A percentile compares a stretch with the other conserved stretches of the same genome.
Conservation (phyloP, 53 echinoderm and acorn worm genomes). For the Henricia sp. region DNA sequence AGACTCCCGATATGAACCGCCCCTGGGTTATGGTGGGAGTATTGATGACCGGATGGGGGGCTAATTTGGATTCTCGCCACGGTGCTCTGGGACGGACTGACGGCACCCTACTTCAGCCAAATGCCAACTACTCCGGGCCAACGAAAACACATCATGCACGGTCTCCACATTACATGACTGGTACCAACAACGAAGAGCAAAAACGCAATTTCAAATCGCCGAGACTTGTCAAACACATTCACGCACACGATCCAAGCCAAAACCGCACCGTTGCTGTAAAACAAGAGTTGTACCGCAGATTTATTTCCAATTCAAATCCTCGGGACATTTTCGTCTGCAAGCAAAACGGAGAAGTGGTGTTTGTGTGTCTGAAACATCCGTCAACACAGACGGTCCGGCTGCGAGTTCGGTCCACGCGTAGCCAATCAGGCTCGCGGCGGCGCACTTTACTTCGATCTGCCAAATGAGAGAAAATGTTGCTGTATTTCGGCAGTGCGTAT, state of each 20-base stretch:
- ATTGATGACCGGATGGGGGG: slow-evolving; percentile 45
- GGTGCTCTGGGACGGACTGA: slow-evolving; percentile 36
- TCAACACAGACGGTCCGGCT: slow-evolving; percentile 30
- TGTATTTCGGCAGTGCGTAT: not conserved
- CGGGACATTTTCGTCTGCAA: slow-evolving; percentile 24
- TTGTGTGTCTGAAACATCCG: slow-evolving; percentile 14
- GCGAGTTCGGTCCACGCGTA: not conserved
- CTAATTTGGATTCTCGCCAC: slow-evolving; percentile 33
- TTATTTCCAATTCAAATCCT: slow-evolving; percentile 19
- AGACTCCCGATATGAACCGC: slow-evolving; percentile 32
- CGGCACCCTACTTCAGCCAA: slow-evolving; percentile 52
- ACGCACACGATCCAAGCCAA: slow-evolving; percentile 10
- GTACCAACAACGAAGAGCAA: not conserved
- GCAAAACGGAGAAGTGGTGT: slow-evolving; percentile 6
- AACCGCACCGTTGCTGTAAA: slow-evolving; percentile 12
- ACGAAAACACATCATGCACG: slow-evolving; percentile 35
- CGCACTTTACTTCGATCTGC: slow-evolving; percentile 51
- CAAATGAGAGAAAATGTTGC: not conserved
- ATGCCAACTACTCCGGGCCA: slow-evolving; percentile 42
- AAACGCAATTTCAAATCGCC: slow-evolving; percentile 22
- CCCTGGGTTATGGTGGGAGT: slow-evolving; percentile 32
- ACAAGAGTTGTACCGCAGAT: slow-evolving; percentile 7
- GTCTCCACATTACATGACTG: not conserved
- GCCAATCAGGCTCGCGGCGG: slow-evolving; percentile 50
- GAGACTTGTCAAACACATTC: slow-evolving; percentile 11